A percentile compares a stretch with the other conserved stretches of the same genome.
These are phyloP conservation scores for Halictus rubicundus DNA, from an alignment of 1,140 invertebrate genomes.

Conservation along the genomic window DNA sequence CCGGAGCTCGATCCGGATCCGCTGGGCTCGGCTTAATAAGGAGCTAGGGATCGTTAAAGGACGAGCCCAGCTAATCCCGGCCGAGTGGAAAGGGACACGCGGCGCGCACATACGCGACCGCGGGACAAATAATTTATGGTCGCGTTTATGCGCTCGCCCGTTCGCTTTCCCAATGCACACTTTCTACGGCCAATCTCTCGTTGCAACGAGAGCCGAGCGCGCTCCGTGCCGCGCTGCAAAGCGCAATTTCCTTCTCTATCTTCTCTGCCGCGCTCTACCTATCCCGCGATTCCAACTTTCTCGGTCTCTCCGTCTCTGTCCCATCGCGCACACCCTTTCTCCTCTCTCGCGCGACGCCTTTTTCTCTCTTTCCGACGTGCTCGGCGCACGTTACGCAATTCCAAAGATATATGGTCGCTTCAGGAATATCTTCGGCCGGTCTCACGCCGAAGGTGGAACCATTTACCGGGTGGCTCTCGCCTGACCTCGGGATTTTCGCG, in stretches of 20 bases:
- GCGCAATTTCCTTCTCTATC: slow-evolving; percentile 27
- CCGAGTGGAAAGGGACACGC: slow-evolving; percentile 46
- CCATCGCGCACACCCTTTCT: background rate
- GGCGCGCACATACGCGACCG: slow-evolving; percentile 10
- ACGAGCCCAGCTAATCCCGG: slow-evolving; percentile 43
- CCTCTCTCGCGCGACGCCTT: slow-evolving; percentile 8
- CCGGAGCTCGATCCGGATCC: background rate
- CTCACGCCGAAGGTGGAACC: slow-evolving; percentile 45
- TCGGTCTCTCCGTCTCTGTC: background rate
- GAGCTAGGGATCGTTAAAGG: slow-evolving; percentile 46
- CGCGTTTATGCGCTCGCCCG: slow-evolving; percentile 63
- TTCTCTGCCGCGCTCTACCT: slow-evolving; percentile 25
- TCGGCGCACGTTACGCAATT: slow-evolving; percentile 60
- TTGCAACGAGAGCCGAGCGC: slow-evolving; percentile 30
- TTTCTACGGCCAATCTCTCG: slow-evolving; percentile 54
- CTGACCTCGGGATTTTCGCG: slow-evolving; percentile 6
- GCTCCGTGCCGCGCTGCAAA: no score
- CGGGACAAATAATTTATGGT: slow-evolving; percentile 69
- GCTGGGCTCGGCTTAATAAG: slow-evolving; percentile 18
- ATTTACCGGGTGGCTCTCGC: slow-evolving; percentile 51
- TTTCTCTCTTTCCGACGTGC: slow-evolving; percentile 26
- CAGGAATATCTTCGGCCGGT: slow-evolving; percentile 64
- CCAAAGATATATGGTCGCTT: slow-evolving; percentile 66
- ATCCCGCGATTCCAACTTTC: background rate
- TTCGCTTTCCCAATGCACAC: slow-evolving; percentile 70